These are phyloP conservation scores for Bombus confusus DNA, from an alignment of 1,140 invertebrate genomes.

Conservation along the genomic window DNA sequence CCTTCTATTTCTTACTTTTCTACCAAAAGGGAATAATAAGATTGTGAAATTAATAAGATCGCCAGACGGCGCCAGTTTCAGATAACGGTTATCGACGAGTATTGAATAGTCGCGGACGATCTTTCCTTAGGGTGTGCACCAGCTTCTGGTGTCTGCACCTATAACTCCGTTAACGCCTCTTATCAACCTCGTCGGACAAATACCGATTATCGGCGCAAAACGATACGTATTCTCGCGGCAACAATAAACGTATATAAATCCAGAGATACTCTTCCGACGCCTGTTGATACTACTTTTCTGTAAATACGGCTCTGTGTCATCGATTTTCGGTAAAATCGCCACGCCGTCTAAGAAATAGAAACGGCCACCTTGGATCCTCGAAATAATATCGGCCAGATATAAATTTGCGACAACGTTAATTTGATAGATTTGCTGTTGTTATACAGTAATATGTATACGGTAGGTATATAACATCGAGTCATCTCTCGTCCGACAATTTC, in stretches of 20 bases:
- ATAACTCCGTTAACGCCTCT: conserved; percentile 4
- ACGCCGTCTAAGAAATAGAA: not conserved
- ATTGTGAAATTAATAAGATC: conserved; percentile 69
- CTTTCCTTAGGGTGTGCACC: not conserved
- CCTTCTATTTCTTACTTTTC: too few species aligned
- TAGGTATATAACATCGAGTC: not conserved
- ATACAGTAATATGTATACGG: too few species aligned
- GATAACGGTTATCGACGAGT: conserved; percentile 72
- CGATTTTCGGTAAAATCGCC: not conserved
- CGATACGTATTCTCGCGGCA: not conserved
- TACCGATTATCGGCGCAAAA: conserved; percentile 35
- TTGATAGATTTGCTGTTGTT: not conserved
- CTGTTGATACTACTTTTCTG: not conserved
- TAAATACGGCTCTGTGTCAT: not conserved
- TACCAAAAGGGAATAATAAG: not conserved
- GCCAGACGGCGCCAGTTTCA: conserved; percentile 70
- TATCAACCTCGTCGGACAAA: conserved; percentile 26
- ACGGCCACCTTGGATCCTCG: not conserved
- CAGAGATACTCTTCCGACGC: not conserved
- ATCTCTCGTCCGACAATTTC: not conserved
- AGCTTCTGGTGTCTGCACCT: not conserved
- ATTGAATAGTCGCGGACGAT: conserved; percentile 17
- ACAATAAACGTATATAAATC: conserved; percentile 25
- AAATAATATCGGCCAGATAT: not conserved
- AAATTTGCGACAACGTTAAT: not conserved